Evolutionary conservation across 2,113 vertebrate genomes (phyloP).

Genomic region (Mandrillus leucophaeus): DNA sequence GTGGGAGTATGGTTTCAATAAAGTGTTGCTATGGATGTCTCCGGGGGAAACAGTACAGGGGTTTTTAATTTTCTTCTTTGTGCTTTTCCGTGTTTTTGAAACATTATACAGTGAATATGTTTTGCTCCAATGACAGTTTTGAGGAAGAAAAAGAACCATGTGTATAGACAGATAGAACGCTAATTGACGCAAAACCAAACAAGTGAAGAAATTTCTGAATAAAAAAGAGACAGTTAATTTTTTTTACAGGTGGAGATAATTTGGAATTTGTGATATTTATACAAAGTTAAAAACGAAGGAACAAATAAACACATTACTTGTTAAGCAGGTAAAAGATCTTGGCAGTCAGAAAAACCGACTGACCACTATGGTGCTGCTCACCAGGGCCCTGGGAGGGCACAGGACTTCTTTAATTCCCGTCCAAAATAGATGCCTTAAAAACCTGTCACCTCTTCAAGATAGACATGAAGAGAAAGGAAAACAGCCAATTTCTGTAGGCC

Average conservation of each 20-base stretch:
- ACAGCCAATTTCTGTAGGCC: background rate
- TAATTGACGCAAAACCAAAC: fast-evolving
- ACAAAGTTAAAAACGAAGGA: background rate
- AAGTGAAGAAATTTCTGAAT: background rate
- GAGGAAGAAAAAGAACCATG: background rate
- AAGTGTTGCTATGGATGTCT: background rate
- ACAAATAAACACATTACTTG: too few relatives aligned
- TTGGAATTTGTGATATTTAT: background rate
- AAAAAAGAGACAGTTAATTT: background rate
- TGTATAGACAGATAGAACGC: background rate
- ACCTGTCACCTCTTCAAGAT: background rate
- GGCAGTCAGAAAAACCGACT: background rate
- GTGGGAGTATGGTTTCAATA: too few relatives aligned
- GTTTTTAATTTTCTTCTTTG: background rate
- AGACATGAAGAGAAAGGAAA: background rate
- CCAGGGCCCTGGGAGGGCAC: background rate
- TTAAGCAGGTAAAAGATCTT: too few relatives aligned
- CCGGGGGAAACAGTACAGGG: background rate
- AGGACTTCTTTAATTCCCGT: fast-evolving
- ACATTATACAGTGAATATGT: background rate
- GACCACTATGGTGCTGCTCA: background rate
- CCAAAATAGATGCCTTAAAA: background rate
- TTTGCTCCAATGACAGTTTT: background rate
- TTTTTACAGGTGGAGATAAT: background rate
- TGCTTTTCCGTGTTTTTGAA: background rate